Percentiles rank a stretch among this genome's conserved stretches.
phyloP scores from a whole-genome alignment of 2,113 vertebrate species.

The Anoplopoma fimbria region DNA sequence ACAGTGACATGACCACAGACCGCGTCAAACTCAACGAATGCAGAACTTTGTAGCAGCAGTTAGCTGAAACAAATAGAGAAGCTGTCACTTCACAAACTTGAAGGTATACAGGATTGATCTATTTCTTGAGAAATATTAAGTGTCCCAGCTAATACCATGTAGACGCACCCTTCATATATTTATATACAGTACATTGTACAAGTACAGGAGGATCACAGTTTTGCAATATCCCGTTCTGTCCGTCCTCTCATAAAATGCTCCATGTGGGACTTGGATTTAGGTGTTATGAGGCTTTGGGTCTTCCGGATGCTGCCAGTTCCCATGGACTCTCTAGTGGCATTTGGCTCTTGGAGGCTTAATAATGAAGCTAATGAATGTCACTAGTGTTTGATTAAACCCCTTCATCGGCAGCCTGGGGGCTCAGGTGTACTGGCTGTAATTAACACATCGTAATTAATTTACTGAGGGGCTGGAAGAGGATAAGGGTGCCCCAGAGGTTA shows the following conservation, averaged over 20 bases:
- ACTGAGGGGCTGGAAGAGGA: slow-evolving; percentile 55
- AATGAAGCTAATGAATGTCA: slow-evolving; percentile 81
- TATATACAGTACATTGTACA: not conserved
- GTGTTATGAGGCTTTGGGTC: slow-evolving; percentile 23
- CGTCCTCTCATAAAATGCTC: not conserved
- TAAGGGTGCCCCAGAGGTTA: slow-evolving; percentile 60
- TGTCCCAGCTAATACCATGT: slow-evolving; percentile 1
- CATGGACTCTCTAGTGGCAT: slow-evolving; percentile 44
- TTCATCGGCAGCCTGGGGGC: slow-evolving; percentile 60
- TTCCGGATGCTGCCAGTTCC: slow-evolving; percentile 41
- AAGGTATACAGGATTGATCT: slow-evolving; percentile 35
- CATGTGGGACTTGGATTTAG: not conserved
- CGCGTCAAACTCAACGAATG: slow-evolving; percentile 5
- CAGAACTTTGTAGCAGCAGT: slow-evolving; percentile 5
- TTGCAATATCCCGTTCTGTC: not conserved
- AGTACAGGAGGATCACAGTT: not conserved
- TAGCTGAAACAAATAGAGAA: slow-evolving; percentile 40
- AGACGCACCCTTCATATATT: not conserved
- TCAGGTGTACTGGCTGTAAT: slow-evolving; percentile 81
- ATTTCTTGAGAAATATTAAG: not conserved
- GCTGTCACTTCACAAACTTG: slow-evolving; percentile 32
- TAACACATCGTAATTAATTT: slow-evolving; percentile 83
- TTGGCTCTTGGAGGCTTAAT: slow-evolving; percentile 67
- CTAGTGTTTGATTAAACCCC: slow-evolving; percentile 77
- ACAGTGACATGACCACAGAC: slow-evolving; percentile 11